phyloP scores from a whole-genome alignment of 2,888 invertebrate genomes.

The Cylindroiulus punctatus region DNA sequence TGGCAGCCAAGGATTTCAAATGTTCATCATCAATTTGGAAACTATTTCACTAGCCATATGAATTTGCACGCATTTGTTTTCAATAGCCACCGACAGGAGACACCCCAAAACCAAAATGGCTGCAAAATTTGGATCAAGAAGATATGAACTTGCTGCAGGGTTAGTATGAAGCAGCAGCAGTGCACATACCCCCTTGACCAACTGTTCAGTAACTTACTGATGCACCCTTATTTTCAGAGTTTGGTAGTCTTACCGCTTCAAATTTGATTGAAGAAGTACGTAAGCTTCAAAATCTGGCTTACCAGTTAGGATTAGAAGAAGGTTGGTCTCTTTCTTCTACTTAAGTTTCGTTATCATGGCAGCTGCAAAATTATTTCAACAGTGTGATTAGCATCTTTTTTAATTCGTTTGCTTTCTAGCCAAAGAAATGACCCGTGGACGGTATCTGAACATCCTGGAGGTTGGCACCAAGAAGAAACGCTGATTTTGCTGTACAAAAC shows the following conservation, averaged over 20 bases:
- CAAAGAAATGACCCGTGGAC: slow-evolving; percentile 95
- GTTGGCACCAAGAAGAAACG: slow-evolving; percentile 51
- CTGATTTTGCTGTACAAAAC: slow-evolving; percentile 12
- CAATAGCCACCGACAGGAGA: slow-evolving; percentile 48
- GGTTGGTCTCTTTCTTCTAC: slow-evolving; percentile 61
- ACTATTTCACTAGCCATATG: not conserved
- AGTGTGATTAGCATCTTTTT: too few species aligned
- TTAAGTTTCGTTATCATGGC: not conserved
- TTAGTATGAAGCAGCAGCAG: slow-evolving; percentile 57
- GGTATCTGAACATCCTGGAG: slow-evolving; percentile 83
- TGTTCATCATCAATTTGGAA: not conserved
- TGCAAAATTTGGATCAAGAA: slow-evolving; percentile 66
- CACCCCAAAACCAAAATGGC: slow-evolving; percentile 63
- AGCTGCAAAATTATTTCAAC: not conserved
- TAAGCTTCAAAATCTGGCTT: slow-evolving; percentile 92
- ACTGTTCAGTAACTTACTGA: not conserved
- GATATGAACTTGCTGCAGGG: slow-evolving; percentile 67
- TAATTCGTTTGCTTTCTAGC: slow-evolving; percentile 67
- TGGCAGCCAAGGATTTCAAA: too few species aligned
- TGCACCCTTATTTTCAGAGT: slow-evolving; percentile 65
- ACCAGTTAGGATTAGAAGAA: slow-evolving; percentile 92
- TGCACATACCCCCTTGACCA: not conserved
- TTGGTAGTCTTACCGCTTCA: slow-evolving; percentile 77
- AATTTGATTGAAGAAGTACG: slow-evolving; percentile 92
- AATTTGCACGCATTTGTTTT: not conserved